phyloP scores from a whole-genome alignment of 2,888 invertebrate genomes.

The Plebejus anna region DNA sequence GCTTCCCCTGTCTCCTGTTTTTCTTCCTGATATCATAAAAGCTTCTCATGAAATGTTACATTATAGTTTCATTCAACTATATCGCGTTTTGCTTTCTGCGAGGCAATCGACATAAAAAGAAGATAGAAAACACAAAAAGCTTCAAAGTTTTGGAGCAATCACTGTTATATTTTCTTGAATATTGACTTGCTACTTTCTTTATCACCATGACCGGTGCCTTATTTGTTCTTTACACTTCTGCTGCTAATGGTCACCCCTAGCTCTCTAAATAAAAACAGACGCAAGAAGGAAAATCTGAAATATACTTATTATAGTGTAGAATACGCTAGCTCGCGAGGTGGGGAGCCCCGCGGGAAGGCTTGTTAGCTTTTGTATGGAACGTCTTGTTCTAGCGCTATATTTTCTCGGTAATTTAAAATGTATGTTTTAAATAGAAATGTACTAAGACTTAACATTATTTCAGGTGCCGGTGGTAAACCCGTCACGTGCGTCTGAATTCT shows the following conservation, averaged over 20 bases:
- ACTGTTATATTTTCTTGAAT: too few relatives aligned
- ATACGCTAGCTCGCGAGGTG: not conserved
- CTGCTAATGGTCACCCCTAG: not conserved
- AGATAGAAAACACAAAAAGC: too few relatives aligned
- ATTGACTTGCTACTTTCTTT: too few relatives aligned
- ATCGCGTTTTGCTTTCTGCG: not conserved
- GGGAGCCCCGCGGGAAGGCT: not conserved
- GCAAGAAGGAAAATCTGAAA: not conserved
- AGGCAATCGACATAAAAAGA: too few relatives aligned
- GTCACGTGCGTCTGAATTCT: not conserved
- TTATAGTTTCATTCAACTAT: not conserved
- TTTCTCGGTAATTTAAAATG: not conserved
- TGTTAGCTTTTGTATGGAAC: not conserved
- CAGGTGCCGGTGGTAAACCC: not conserved
- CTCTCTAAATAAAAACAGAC: not conserved
- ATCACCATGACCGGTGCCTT: too few relatives aligned
- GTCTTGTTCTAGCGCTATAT: not conserved
- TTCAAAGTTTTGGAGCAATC: too few relatives aligned
- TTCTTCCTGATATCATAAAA: constrained; percentile 9
- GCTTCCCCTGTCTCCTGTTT: constrained; percentile 20
- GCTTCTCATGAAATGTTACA: not conserved
- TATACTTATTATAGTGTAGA: too few relatives aligned
- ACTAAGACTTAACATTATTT: not conserved
- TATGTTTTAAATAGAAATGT: not conserved
- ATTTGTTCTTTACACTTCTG: not conserved